Conservation (phyloP, 2,888 invertebrate species). For the Drosophila formosana region DNA sequence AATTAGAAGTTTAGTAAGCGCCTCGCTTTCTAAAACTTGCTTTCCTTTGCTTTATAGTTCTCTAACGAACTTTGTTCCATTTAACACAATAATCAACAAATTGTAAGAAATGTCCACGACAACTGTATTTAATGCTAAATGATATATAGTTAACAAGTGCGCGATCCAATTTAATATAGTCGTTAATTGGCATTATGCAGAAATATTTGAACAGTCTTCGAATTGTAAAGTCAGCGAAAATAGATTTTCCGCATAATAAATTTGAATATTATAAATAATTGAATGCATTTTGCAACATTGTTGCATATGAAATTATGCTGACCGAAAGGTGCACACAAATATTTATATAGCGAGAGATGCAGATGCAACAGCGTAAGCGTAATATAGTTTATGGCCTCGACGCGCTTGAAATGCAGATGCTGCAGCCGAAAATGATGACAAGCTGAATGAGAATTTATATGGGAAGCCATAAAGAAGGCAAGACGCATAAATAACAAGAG, state of each 20-base stretch:
- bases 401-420: constrained; percentile 39
- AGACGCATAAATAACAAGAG: constrained; percentile 63
- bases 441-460: constrained; percentile 77
- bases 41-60: neutral
- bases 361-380: neutral
- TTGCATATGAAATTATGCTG: constrained; percentile 27
- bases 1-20: neutral
- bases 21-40: constrained; percentile 1
- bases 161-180: neutral
- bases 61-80: neutral
- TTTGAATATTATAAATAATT: neutral
- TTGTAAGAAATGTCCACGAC: neutral
- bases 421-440: constrained; percentile 67
- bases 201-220: constrained; percentile 2
- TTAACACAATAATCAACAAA: neutral
- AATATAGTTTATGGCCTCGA: constrained; percentile 49
- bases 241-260: neutral
- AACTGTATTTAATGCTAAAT: neutral
- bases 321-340: neutral
- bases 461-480: constrained; percentile 78
- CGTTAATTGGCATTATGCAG: neutral
- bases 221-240: neutral
- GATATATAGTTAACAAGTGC: neutral
- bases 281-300: constrained; percentile 25
- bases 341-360: neutral